Evolutionary conservation across 2,797 vertebrate species (phyloP).

Genomic region (Cyprinodon diabolis): DNA sequence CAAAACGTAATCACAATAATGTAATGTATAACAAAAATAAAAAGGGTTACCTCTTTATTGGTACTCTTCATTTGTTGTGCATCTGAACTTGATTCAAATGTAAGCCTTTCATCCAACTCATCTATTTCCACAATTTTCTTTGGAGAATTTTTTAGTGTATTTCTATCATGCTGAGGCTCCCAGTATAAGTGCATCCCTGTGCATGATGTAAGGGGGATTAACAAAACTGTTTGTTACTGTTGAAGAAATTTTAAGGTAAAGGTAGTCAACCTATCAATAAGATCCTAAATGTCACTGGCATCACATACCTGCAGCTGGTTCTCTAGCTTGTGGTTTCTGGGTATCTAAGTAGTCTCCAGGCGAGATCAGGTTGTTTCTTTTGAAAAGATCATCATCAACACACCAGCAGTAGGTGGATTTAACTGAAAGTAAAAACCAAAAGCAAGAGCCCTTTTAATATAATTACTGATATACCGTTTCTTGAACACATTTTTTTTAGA

Average conservation of each 20-base stretch:
- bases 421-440: constrained; percentile 71
- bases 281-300: background rate
- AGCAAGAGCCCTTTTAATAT: background rate
- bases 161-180: constrained; percentile 52
- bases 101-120: constrained; percentile 64
- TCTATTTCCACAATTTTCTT: constrained; percentile 28
- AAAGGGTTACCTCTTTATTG: constrained; percentile 65
- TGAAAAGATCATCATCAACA: constrained; percentile 84
- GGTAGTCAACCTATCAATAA: background rate
- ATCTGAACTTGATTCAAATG: constrained; percentile 56
- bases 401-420: constrained; percentile 83
- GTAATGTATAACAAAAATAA: too few relatives aligned
- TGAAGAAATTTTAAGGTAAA: constrained; percentile 17
- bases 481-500: background rate
- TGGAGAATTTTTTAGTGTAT: constrained; percentile 26
- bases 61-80: constrained; percentile 21
- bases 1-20: too few relatives aligned
- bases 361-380: constrained; percentile 83
- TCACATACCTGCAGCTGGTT: constrained; percentile 82
- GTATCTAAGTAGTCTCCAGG: constrained; percentile 85
- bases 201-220: constrained; percentile 38
- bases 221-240: constrained; percentile 72
- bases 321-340: constrained; percentile 51
- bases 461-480: background rate
- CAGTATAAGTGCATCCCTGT: constrained; percentile 48